phyloP scores from a whole-genome alignment of 1,140 invertebrate species.

The Philotrypesis tridentata region DNA sequence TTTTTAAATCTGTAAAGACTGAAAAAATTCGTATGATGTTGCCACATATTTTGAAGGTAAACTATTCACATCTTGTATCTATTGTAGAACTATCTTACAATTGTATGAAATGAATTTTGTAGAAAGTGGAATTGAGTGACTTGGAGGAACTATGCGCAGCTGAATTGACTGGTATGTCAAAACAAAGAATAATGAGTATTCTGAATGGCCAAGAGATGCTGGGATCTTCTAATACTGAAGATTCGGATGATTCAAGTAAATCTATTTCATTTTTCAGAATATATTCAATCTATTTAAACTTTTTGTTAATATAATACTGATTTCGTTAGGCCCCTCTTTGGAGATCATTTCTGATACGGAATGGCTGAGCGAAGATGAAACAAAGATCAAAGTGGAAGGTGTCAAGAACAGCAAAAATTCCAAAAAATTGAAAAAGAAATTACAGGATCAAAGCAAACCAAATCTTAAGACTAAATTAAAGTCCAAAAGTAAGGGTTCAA shows the following conservation, averaged over 20 bases:
- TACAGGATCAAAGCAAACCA: conserved; percentile 56
- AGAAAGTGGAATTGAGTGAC: conserved; percentile 68
- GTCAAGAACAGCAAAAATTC: conserved; percentile 53
- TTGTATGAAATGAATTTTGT: conserved; percentile 8
- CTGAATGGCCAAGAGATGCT: conserved; percentile 68
- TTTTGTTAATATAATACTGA: background rate
- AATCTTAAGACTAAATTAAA: conserved; percentile 53
- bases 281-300: background rate
- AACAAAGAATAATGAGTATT: conserved; percentile 64
- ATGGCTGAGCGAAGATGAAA: conserved; percentile 64
- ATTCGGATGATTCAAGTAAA: conserved; percentile 68
- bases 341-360: conserved; percentile 73
- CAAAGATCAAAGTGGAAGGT: conserved; percentile 57
- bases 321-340: conserved; percentile 65
- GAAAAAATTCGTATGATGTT: conserved; percentile 72
- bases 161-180: conserved; percentile 72
- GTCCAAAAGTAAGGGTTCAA: conserved; percentile 50
- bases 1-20: conserved; percentile 70
- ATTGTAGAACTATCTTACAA: background rate
- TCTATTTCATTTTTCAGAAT: conserved; percentile 1
- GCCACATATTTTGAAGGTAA: conserved; percentile 68
- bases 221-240: conserved; percentile 69
- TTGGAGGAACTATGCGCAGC: conserved; percentile 68
- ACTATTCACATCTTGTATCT: background rate
- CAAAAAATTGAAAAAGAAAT: conserved; percentile 48